Evolutionary conservation across 2,888 invertebrate genomes (phyloP).

Genomic region (Mycogona germanica): DNA sequence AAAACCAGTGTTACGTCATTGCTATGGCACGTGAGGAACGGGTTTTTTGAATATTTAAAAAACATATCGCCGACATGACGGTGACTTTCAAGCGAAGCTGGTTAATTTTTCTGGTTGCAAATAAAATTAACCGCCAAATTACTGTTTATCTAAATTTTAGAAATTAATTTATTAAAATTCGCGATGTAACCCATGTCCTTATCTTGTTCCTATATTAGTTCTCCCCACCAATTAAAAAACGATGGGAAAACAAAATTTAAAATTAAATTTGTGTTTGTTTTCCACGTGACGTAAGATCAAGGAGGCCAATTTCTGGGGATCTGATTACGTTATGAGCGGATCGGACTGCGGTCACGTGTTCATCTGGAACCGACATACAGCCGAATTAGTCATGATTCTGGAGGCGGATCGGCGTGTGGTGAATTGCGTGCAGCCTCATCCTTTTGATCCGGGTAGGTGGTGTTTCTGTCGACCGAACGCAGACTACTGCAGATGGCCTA

Average conservation of each 20-base stretch:
- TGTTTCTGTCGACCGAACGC: background rate
- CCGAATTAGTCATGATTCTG: constrained; percentile 55
- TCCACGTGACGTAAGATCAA: constrained; percentile 48
- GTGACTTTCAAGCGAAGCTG: too few relatives aligned
- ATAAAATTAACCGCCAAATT: too few relatives aligned
- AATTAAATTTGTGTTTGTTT: background rate
- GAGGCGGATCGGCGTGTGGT: constrained; percentile 69
- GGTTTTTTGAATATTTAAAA: too few relatives aligned
- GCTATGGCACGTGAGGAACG: too few relatives aligned
- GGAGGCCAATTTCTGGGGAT: constrained; percentile 74
- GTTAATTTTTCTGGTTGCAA: too few relatives aligned
- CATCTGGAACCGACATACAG: constrained; percentile 60
- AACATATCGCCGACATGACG: too few relatives aligned
- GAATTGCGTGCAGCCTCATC: constrained; percentile 75
- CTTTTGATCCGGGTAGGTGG: constrained; percentile 44
- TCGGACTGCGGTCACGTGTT: constrained; percentile 81
- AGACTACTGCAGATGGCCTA: background rate
- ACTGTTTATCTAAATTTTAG: too few relatives aligned
- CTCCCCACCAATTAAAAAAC: too few relatives aligned
- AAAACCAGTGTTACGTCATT: too few relatives aligned
- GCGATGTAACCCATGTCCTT: too few relatives aligned
- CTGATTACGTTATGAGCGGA: constrained; percentile 68
- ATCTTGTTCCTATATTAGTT: too few relatives aligned
- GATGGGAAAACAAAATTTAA: background rate
- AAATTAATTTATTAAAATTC: background rate